phyloP scores from a whole-genome alignment of 2,797 vertebrate genomes.

The Poeciliopsis infans region DNA sequence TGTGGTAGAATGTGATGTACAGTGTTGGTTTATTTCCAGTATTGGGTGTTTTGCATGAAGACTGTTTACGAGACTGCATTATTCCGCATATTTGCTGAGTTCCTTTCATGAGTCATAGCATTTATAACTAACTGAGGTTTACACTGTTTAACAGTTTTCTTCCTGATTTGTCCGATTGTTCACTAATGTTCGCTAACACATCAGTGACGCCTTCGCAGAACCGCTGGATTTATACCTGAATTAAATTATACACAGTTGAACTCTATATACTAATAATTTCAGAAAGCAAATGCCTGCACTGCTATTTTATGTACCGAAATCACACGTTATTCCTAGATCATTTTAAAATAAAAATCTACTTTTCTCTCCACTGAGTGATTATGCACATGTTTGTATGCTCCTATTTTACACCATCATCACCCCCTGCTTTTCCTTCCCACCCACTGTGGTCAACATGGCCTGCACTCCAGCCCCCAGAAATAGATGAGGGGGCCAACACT shows the following conservation, averaged over 20 bases:
- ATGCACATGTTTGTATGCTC: not conserved
- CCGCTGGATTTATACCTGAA: not conserved
- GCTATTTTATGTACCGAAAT: not conserved
- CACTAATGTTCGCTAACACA: not conserved
- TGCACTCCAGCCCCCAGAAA: constrained; percentile 7
- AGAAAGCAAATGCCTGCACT: not conserved
- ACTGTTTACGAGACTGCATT: not conserved
- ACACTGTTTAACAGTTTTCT: not conserved
- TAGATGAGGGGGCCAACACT: not conserved
- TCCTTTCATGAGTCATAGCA: not conserved
- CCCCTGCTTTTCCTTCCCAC: not conserved
- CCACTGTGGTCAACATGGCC: constrained; percentile 27
- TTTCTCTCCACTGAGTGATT: not conserved
- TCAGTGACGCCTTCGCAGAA: not conserved
- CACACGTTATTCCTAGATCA: not conserved
- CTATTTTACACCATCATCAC: not conserved
- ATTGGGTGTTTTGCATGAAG: not conserved
- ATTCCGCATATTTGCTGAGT: not conserved
- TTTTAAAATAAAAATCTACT: not conserved
- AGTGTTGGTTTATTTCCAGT: not conserved
- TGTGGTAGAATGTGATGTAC: not conserved
- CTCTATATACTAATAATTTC: not conserved
- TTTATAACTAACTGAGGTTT: not conserved
- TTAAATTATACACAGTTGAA: not conserved
- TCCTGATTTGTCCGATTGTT: not conserved